Evolutionary conservation across 1,140 invertebrate species (phyloP).

Genomic region (Homalodisca vitripennis): DNA sequence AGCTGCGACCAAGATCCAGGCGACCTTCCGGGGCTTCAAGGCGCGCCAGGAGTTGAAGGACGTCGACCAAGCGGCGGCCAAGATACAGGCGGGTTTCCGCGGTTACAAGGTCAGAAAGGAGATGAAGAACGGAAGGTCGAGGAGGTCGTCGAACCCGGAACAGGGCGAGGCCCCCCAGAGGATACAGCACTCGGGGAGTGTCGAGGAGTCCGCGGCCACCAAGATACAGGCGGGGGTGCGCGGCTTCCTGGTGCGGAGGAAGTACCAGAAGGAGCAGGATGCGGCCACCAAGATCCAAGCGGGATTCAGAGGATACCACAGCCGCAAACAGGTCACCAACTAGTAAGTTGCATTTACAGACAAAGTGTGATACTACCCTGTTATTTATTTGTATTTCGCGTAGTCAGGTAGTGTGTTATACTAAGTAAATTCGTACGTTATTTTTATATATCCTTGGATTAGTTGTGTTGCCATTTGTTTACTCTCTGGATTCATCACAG

Average conservation of each 20-base stretch:
- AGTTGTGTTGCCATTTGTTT: constrained; percentile 3
- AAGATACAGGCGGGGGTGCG: constrained; percentile 62
- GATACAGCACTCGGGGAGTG: background rate
- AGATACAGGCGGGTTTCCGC: constrained; percentile 71
- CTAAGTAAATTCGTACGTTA: constrained; percentile 6
- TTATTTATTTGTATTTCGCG: too few relatives aligned
- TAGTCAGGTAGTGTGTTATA: too few relatives aligned
- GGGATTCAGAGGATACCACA: constrained; percentile 65
- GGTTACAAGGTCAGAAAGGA: constrained; percentile 68
- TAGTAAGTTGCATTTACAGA: constrained; percentile 27
- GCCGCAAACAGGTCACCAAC: constrained; percentile 57
- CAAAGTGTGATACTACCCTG: too few relatives aligned
- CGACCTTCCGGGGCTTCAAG: constrained; percentile 67
- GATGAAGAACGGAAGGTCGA: constrained; percentile 48
- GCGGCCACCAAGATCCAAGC: constrained; percentile 66
- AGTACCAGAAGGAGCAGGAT: constrained; percentile 29
- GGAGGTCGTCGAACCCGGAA: background rate
- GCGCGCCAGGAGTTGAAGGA: constrained; percentile 51
- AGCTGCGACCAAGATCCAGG: constrained; percentile 61
- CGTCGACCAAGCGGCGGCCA: constrained; percentile 59
- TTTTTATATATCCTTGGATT: constrained; percentile 1
- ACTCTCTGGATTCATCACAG: background rate
- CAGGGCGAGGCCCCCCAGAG: background rate
- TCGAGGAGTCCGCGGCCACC: constrained; percentile 49
- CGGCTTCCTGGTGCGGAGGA: constrained; percentile 48